These are phyloP conservation scores for Pandemis cinnamomeana DNA, from an alignment of 2,888 invertebrate species.

Conservation along the genomic window DNA sequence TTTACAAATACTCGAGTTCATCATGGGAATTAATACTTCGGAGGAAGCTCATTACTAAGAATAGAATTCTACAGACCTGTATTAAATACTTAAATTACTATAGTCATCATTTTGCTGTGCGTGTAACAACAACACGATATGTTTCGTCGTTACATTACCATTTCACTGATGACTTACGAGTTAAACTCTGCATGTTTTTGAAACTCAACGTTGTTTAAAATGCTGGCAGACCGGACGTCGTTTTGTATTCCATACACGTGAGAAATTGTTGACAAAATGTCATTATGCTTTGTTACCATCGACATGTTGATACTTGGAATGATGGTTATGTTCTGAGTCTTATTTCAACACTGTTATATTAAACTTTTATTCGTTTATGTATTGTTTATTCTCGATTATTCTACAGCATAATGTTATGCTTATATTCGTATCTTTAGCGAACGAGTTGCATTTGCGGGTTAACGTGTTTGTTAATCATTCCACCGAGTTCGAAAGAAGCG, in stretches of 20 bases:
- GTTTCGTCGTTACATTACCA: not conserved
- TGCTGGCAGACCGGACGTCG: constrained; percentile 56
- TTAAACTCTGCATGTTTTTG: constrained; percentile 32
- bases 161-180: constrained; percentile 7
- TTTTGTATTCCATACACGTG: constrained; percentile 59
- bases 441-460: not conserved
- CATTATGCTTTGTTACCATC: constrained; percentile 41
- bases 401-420: not conserved
- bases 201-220: constrained; percentile 42
- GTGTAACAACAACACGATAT: not conserved
- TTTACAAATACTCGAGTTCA: constrained; percentile 40
- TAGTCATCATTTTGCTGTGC: not conserved
- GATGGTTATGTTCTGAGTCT: constrained; percentile 9
- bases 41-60: constrained; percentile 31
- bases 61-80: constrained; percentile 1
- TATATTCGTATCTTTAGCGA: not conserved
- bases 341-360: constrained; percentile 13
- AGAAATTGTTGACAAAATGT: constrained; percentile 63
- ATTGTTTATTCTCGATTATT: not conserved
- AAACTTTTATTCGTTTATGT: not conserved
- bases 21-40: constrained; percentile 39
- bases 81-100: not conserved
- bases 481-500: too few species aligned
- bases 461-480: not conserved
- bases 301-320: constrained; percentile 21